phyloP scores from a whole-genome alignment of 92 coral and sea anemone species.

The Ricordea florida region DNA sequence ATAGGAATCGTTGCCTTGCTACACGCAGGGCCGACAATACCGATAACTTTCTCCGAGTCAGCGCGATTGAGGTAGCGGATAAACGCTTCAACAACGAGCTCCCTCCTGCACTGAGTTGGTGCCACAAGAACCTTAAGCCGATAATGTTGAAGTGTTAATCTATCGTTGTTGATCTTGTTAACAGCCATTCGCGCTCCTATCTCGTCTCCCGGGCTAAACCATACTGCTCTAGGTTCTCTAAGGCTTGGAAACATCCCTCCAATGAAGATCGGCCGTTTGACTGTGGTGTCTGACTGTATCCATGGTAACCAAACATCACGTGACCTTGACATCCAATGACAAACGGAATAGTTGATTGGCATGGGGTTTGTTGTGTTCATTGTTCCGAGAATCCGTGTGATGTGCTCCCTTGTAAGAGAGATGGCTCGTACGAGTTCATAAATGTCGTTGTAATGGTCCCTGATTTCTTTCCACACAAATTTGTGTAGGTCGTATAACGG shows the following conservation, averaged over 20 bases:
- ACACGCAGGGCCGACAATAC: conserved; percentile 81
- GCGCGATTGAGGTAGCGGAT: conserved; percentile 65
- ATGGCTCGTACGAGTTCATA: conserved; percentile 29
- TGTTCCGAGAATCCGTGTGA: conserved; percentile 44
- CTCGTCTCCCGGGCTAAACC: conserved; percentile 88
- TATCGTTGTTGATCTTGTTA: conserved; percentile 58
- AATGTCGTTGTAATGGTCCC: conserved; percentile 57
- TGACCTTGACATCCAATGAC: conserved; percentile 70
- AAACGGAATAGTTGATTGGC: conserved; percentile 32
- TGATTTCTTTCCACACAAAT: conserved; percentile 64
- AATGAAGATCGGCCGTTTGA: conserved; percentile 43
- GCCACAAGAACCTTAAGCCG: conserved; percentile 49
- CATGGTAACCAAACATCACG: conserved; percentile 63
- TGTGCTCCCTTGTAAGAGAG: conserved; percentile 29
- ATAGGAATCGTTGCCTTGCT: conserved; percentile 78
- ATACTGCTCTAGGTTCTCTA: conserved; percentile 67
- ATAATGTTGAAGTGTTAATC: conserved; percentile 35
- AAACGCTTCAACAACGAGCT: conserved; percentile 69
- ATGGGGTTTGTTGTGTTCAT: not conserved
- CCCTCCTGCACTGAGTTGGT: conserved; percentile 79
- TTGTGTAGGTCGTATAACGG: conserved; percentile 58
- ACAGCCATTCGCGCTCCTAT: conserved; percentile 79
- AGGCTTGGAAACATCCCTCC: conserved; percentile 89
- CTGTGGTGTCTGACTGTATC: conserved; percentile 41
- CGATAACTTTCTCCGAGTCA: conserved; percentile 52